Base-by-base conservation (phyloP, 2,888 invertebrate genomes). In the Nebria salina region DNA sequence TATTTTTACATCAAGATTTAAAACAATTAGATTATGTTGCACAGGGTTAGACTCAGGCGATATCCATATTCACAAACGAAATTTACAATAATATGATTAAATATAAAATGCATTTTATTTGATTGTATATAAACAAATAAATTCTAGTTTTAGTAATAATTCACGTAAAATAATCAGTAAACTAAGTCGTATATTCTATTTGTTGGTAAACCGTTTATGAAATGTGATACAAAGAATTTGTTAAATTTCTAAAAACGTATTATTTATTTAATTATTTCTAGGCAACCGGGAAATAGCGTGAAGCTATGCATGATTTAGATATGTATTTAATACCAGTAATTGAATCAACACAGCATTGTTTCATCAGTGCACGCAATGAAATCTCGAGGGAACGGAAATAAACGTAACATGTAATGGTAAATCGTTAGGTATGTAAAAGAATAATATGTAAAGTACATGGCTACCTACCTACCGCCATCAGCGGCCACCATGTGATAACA, bases 1-100 rank as follows among this genome's bases (percentile, higher is more conserved):
- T 64, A 64, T 77, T 77, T 72, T 13, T 54, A 54, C 72, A 72
- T 72, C 41, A 26, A 77, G 76, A 77, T 77, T 77, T 25, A 34
- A 54, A 77, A 77, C 77, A 77, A 77, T 77, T 77, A 77, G 77
- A 64, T 70, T 64, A 25, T 72, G 41, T 34, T 54, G 54, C 8
- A 11, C 54, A 54, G 54, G 54, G 54, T 13, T 13, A 54, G 54
- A 54, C 54, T 54, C 54, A 54, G 54, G 54, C 54, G 54, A 54
- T 54, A 11, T 43, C 43, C 43, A 43, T 54, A 54, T 13, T 20
- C 20, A 20, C 20, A 20, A 20, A 20, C 20, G 20, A 20, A 20
- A 1, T 1, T 20, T 20, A 20, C 20, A 20, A 20, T 20, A 20
- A 20, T 20, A 20, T 20, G 20, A 1, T 20, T 34, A 34, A 34